Evolutionary conservation across 2,888 invertebrate species (phyloP).

Genomic region (Xestoiulus laeticollis): DNA sequence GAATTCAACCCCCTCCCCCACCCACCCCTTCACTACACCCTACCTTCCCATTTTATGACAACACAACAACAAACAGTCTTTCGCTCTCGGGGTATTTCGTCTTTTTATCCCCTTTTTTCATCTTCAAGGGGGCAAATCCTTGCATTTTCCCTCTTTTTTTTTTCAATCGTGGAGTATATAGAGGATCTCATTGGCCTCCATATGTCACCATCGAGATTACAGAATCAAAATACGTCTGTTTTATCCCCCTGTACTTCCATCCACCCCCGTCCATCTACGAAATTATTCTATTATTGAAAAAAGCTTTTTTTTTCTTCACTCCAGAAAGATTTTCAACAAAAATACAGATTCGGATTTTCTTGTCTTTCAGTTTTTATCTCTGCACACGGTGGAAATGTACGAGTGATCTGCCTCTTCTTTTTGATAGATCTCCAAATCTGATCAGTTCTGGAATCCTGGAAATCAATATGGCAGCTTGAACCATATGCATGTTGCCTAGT

Average conservation of each 20-base stretch:
- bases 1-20: too few species aligned
- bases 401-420: conserved; percentile 19
- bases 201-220: conserved; percentile 15
- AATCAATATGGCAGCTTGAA: background rate
- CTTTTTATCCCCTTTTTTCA: conserved; percentile 10
- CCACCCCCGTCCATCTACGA: conserved; percentile 12
- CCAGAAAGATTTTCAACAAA: conserved; percentile 3
- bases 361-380: conserved; percentile 12
- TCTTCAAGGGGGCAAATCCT: background rate
- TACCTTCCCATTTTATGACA: background rate
- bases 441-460: background rate
- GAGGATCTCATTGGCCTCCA: conserved; percentile 4
- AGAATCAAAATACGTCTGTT: conserved; percentile 3
- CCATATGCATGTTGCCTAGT: background rate
- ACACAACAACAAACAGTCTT: conserved; percentile 20
- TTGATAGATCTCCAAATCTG: background rate
- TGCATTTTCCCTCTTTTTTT: background rate
- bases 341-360: conserved; percentile 12
- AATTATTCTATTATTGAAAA: conserved; percentile 20
- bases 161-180: background rate
- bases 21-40: too few species aligned
- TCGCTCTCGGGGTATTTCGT: conserved; percentile 17
- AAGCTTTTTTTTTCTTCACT: background rate
- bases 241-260: background rate
- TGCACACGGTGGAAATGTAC: background rate